These are phyloP conservation scores for Drosophila meridionalis DNA, from an alignment of 2,888 invertebrate species.

Conservation along the genomic window DNA sequence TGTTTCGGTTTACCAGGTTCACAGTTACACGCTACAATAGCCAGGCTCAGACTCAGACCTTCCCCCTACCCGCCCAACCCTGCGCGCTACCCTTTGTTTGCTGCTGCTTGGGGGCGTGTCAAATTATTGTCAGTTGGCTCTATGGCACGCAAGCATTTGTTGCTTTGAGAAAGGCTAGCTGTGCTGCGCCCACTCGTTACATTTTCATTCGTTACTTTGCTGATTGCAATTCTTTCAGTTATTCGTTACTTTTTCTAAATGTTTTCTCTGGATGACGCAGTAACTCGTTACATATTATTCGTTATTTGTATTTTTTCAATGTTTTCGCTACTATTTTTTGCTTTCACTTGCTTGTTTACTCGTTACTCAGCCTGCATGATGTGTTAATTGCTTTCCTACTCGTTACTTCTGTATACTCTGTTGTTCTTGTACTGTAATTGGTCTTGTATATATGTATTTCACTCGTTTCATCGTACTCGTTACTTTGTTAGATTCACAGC, in stretches of 20 bases:
- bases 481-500: too few relatives aligned
- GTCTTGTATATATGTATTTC: too few relatives aligned
- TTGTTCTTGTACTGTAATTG: neutral
- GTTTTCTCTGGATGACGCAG: too few relatives aligned
- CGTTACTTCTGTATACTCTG: neutral
- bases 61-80: fast-evolving
- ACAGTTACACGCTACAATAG: constrained; percentile 25
- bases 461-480: neutral
- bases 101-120: constrained; percentile 9
- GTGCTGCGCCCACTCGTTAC: neutral
- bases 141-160: constrained; percentile 54
- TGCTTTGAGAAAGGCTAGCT: neutral
- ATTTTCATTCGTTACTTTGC: neutral
- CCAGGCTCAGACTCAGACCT: constrained; percentile 7
- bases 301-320: too few relatives aligned
- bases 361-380: too few relatives aligned
- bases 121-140: constrained; percentile 55
- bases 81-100: neutral
- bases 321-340: too few relatives aligned
- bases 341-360: too few relatives aligned
- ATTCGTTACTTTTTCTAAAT: too few relatives aligned
- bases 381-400: neutral
- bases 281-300: neutral
- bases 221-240: neutral
- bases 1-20: constrained; percentile 40